Evolutionary conservation across 2,113 vertebrate species (phyloP), one percentile per base, ranked within the genome.

Genomic region (Pluvialis apricaria): DNA sequence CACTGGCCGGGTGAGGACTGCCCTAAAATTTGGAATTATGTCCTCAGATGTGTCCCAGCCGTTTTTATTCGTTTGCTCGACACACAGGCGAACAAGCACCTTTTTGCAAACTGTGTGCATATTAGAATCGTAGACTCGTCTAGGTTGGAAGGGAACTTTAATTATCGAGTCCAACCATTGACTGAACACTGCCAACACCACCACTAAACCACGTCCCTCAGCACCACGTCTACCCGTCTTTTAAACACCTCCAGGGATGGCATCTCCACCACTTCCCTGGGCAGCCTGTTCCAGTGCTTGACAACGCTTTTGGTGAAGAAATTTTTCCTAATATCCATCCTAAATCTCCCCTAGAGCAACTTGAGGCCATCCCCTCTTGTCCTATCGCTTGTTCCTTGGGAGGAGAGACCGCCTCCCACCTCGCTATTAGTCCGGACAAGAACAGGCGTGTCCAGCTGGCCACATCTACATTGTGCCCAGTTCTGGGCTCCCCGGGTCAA

Each of bases 51-150:
- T 0, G 1, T 55, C 49, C 15, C 62, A n/a, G 44, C 16, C 18
- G 44, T 26, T 82, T 70, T 61, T 15, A 17, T 29, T 28, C 6
- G 25, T 61, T 57, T 38, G 29, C 25, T 45, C 24, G 28, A 51
- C 47, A 77, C 11, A 28, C 26, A n/a, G 38, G 21, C 8, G 26
- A 61, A 45, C 17, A 17, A 31, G 21, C 10, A 19, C 3, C 20
- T 24, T 62, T 61, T 24, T 47, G 42, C n/a, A 66, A 31, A 13
- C 1, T 1, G 0, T 0, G 3, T 13, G 42, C 1, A 0, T 13
- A 11, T 38, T 6, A 10, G 60, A 60, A 60, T 24, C 58, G n/a
- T 9, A 24, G 34, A n/a, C 24, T n/a, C 21, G 8, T 6, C 34
- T 13, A 24, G 58, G 58, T n/a, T 60, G 34, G 58, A n/a, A 24